Base-by-base conservation (phyloP, 1,140 invertebrate genomes). In the Plodia interpunctella region DNA sequence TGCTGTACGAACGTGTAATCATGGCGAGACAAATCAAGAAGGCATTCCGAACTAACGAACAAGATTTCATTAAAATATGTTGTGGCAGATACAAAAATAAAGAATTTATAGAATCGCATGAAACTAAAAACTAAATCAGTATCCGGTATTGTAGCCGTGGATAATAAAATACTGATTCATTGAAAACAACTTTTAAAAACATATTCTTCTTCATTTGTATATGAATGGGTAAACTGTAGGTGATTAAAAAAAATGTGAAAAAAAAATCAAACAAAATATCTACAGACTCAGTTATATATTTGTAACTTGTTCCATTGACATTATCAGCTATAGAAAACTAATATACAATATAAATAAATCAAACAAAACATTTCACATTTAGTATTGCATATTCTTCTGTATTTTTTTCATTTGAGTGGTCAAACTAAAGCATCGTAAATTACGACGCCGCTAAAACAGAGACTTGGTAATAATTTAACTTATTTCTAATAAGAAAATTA, bases 401-500 rank as follows among this genome's bases (percentile, higher is more conserved):
- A 44, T 1, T 44, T 2, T 44, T 17, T 15, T 4, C 15, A 44
- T 44, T 44, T 44, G n/a, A 15, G 38, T 44, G 38, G 38, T 44
- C 38, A 15, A 20, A 53, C 51, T 53, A 80, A n/a, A 70, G 62
- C 59, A 67, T 76, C 72, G 62, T 57, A 54, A 72, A 81, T 88
- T 88, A 87, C 69, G 83, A 84, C 68, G 73, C 78, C 79, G 80
- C 78, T 88, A 82, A 87, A 87, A 87, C 81, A 86, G 65, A 77
- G 62, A 66, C 69, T 67, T 49, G 61, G 65, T 68, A 77, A 79
- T 83, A 84, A 79, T 81, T 86, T 82, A 83, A 82, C 77, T 83
- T 70, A 74, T 77, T 70, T 76, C 70, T 83, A 83, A 86, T 87
- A 84, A 80, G 80, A 80, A 85, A 88, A 84, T 87, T 88, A 88